Evolutionary conservation across 64 coral and sea anemone species (phyloP), one percentile per base, ranked within the genome.

Genomic region (Dendronephthya gigantea): DNA sequence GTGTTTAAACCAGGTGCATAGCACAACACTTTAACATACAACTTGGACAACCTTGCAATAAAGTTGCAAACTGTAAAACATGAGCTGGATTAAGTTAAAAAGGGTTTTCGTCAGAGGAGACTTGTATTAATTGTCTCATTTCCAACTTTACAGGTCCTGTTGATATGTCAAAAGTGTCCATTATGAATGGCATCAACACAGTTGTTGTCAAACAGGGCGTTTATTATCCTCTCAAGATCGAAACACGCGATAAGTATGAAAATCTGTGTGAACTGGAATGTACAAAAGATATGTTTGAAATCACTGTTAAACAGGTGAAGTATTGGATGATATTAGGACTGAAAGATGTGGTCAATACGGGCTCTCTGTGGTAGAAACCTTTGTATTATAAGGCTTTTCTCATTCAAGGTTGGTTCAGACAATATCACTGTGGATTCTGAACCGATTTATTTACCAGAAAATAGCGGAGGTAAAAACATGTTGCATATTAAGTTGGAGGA

Each of bases 401-500:
- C 41, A 11, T 45, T 11, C 41, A 45, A 98, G 95, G 93, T 98
- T 91, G 95, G 95, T 84, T 79, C 81, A 45, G 50, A 68, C 65
- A 19, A 38, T 15, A 84, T 39, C 45, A 79, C 8, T 39, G 82
- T 89, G 69, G 95, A 98, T 62, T 92, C 90, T 38, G 95, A 98
- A n/a, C 88, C 93, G 14, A 83, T 98, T 23, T 90, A 90, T 32
- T 16, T 93, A 12, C 88, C 95, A 9, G 86, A 86, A 69, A 83
- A 59, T n/a, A 14, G 33, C 45, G 86, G 85, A 15, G 88, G 49
- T 19, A 88, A 88, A 48, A 93, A 98, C 87, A 87, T 93, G 25
- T 83, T 98, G 9, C 92, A 98, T 31, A 88, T 98, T 23, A 98
- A 98, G 48, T 14, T 98, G 14, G 95, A 98, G 65, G 49, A 87